Evolutionary conservation across 2,797 vertebrate species (phyloP), one percentile per base, ranked within the genome.

Genomic region (Carcharodon carcharias): DNA sequence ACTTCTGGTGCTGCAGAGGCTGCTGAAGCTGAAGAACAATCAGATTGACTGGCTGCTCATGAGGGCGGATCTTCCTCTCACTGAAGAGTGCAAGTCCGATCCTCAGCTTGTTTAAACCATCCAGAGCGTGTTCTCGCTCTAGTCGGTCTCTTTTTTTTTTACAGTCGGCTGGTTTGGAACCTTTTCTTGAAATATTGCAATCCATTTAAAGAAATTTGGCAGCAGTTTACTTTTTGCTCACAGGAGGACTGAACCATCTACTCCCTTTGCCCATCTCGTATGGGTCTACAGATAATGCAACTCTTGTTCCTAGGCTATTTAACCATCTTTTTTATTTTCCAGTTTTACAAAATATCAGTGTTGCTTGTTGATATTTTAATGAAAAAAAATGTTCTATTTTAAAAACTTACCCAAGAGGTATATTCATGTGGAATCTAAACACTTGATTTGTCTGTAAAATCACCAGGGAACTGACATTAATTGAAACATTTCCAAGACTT

Each of bases 401-500:
- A 26, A 26, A 88, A 88, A 50, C 28, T 56, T 88, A 26, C 50
- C 28, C 6, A 18, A 88, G 85, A 7, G 54, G 28, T 54, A 54
- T 88, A 88, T 28, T 88, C 50, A 54, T 54, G 54, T 88, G 85
- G 50, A 18, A 54, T 88, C 45, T 88, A 54, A 88, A 88, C 54
- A 23, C 21, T 88, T 54, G 82, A 87, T 87, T 87, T 87, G 45
- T 87, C 40, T 87, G 85, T 88, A 88, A 88, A 88, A 11, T 88
- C 85, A 54, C 85, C 85, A 56, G 85, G 54, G 54, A 54, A 50
- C 50, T 88, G 50, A 88, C 85, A 88, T 56, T 88, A 88, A 88
- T 35, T 88, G 85, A 88, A 88, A 88, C 50, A 54, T 88, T 88
- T 88, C 85, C 85, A 88, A 88, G 50, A 21, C 54, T 88, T 54